These are phyloP conservation scores for Choloepus hoffmanni DNA, from an alignment of 2,113 vertebrate genomes.

Conservation along the genomic window DNA sequence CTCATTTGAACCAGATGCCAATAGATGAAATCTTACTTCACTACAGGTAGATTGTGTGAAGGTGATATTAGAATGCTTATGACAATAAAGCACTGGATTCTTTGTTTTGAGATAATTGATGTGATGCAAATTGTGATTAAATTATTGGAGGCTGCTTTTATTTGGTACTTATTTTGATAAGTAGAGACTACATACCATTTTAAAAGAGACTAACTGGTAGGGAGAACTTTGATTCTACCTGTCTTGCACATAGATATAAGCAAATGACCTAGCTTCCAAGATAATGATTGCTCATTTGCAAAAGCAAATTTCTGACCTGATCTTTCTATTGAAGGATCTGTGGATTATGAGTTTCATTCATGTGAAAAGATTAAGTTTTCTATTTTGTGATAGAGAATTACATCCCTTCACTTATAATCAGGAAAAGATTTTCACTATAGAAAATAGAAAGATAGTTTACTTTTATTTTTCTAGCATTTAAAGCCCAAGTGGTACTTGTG, in stretches of 20 bases:
- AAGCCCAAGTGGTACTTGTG: background rate
- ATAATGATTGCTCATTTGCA: background rate
- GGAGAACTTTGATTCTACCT: background rate
- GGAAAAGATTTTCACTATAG: background rate
- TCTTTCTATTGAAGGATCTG: background rate
- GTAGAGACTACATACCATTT: background rate
- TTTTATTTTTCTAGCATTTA: slow-evolving; percentile 39
- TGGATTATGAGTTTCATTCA: slow-evolving; percentile 12
- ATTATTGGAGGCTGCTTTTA: background rate
- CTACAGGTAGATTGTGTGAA: background rate
- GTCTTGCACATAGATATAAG: background rate
- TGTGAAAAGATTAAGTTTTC: background rate
- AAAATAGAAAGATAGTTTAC: slow-evolving; percentile 16
- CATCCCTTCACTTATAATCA: slow-evolving; percentile 3
- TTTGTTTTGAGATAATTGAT: background rate
- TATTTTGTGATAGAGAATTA: background rate
- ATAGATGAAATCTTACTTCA: slow-evolving; percentile 13
- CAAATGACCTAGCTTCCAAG: background rate
- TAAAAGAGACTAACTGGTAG: background rate
- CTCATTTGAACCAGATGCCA: background rate
- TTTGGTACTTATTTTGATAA: background rate
- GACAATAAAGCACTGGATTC: background rate
- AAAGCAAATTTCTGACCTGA: slow-evolving; percentile 10
- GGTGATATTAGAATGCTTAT: background rate
- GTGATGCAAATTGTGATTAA: background rate